Evolutionary conservation across 2,888 invertebrate species (phyloP), one percentile per base, ranked within the genome.

Genomic region (Gryllus longicercus): DNA sequence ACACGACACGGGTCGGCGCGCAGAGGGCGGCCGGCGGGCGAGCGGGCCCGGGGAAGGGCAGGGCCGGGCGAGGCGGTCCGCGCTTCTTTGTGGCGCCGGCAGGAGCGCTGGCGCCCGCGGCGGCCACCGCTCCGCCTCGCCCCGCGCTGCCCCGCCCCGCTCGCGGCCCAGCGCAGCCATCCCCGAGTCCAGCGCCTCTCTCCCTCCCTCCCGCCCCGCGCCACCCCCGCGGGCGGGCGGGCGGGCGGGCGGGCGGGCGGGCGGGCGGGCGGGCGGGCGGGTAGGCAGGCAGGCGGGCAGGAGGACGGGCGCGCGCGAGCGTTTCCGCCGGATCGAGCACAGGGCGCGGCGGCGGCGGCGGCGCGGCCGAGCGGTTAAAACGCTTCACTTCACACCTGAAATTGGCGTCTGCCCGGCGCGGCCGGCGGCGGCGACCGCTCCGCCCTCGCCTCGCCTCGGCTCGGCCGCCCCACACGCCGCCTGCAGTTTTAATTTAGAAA

Each of bases 21-120:
- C n/a, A 63, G n/a, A 8, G 63, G 63, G n/a, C 16, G 63, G n/a
- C 4, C n/a, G 63, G 63, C 16, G 63, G 14, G 63, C 63, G 16
- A 38, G 38, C 16, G n/a, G 63, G n/a, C n/a, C 16, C 16, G 63
- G 14, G 11, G n/a, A 5, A 63, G n/a, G 63, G 63, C 14, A 14
- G 63, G n/a, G 63, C 18, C 4, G 63, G 63, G 63, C 18, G 63
- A 2, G 63, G 14, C 10, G 63, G 8, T n/a, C 16, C 16, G 63
- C 63, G 63, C 63, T 63, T 63, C 63, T 63, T 63, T 63, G 63
- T 63, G 63, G 63, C 63, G 63, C 14, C n/a, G 63, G 63, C 63
- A 63, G 63, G 63, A 63, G 63, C 63, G 63, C n/a, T n/a, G n/a
- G 63, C n/a, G 63, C 63, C 63, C 63, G 63, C 63, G 63, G 63